Evolutionary conservation across 2,113 vertebrate genomes (phyloP).

Genomic region (Myrmophylax atrothorax): DNA sequence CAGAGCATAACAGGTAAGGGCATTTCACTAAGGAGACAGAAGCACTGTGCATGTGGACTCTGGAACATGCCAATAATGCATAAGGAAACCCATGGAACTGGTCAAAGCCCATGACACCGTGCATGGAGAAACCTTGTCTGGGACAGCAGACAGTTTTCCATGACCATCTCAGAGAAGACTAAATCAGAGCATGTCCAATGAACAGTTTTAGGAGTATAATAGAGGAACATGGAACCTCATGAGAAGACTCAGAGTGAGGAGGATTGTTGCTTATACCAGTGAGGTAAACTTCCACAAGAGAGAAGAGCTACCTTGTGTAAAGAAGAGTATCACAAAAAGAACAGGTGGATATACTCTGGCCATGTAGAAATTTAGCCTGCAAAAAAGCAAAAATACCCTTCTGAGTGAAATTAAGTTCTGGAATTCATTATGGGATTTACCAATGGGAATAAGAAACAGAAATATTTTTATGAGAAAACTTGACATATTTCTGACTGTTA

Average conservation of each 20-base stretch:
- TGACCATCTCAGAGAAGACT: background rate
- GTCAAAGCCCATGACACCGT: background rate
- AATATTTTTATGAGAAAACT: background rate
- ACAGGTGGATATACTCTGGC: background rate
- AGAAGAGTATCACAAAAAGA: background rate
- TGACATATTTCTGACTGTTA: background rate
- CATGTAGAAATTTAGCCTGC: background rate
- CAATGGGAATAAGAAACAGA: background rate
- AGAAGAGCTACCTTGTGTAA: background rate
- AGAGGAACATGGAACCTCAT: background rate
- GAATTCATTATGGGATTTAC: background rate
- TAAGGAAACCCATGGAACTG: rapidly evolving
- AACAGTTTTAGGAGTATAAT: background rate
- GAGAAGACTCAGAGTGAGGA: background rate
- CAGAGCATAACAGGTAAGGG: background rate
- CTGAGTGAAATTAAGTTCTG: background rate
- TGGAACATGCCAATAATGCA: rapidly evolving
- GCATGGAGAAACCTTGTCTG: background rate
- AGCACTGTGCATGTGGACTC: background rate
- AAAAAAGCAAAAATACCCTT: rapidly evolving
- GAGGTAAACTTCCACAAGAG: background rate
- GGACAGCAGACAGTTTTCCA: background rate
- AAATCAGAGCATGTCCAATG: background rate
- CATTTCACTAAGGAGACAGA: background rate
- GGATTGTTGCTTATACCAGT: background rate